A percentile compares a stretch with the other conserved stretches of the same genome.
phyloP scores from a whole-genome alignment of 2,113 vertebrate species.

The Corapipo altera region DNA sequence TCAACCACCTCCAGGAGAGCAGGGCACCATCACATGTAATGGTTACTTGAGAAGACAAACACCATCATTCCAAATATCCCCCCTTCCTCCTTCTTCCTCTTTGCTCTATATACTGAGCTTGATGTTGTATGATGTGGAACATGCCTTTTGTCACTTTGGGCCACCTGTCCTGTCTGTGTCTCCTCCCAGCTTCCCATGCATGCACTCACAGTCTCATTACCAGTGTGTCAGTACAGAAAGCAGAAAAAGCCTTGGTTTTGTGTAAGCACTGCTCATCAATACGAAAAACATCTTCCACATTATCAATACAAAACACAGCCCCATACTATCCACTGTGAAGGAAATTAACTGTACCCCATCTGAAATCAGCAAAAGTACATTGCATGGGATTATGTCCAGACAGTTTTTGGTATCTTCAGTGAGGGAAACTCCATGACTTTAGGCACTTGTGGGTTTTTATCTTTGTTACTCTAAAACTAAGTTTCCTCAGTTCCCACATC shows the following conservation, averaged over 20 bases:
- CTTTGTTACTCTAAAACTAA: background rate
- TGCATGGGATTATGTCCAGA: too few species aligned
- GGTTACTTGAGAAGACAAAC: background rate
- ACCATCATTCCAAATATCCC: background rate
- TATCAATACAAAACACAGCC: background rate
- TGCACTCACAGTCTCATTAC: background rate
- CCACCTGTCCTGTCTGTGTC: background rate
- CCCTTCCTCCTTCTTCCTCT: background rate
- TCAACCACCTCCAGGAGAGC: background rate
- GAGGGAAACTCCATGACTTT: background rate
- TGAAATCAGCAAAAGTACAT: background rate
- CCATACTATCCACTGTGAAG: background rate
- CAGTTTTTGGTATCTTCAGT: background rate
- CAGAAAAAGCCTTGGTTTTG: background rate
- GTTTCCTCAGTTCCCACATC: background rate
- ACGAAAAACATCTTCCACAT: background rate
- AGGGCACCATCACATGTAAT: background rate
- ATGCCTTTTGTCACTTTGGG: background rate
- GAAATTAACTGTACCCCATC: background rate
- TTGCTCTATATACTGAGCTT: background rate
- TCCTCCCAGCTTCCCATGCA: background rate
- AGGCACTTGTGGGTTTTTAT: background rate
- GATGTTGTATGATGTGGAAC: background rate
- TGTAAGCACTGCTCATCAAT: background rate
- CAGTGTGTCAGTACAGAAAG: background rate